Conservation (phyloP, 2,113 vertebrate genomes). For the Axis porcinus region DNA sequence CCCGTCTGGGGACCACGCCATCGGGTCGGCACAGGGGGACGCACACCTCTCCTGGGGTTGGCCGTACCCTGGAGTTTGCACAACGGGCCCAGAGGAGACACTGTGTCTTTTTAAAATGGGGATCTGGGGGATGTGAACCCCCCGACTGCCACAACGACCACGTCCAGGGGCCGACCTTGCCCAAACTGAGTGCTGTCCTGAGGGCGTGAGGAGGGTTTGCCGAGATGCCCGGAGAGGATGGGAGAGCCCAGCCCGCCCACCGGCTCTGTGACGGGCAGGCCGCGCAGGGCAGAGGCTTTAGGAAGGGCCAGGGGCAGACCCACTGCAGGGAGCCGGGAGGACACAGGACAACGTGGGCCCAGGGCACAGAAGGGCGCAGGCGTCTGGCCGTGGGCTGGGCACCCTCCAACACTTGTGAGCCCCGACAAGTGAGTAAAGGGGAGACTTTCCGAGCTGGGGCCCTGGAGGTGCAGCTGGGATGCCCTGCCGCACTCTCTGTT, state of each 20-base stretch:
- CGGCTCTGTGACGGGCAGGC: background rate
- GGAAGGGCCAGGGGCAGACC: background rate
- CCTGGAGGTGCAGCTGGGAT: background rate
- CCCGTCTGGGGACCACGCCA: rapidly evolving
- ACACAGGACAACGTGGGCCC: background rate
- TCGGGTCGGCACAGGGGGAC: background rate
- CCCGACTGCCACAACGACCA: background rate
- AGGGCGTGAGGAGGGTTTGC: background rate
- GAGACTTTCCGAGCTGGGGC: conserved; percentile 17
- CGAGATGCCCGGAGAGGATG: rapidly evolving
- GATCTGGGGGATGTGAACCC: too few relatives aligned
- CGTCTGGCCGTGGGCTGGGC: background rate
- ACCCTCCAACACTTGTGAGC: background rate
- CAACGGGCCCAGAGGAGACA: background rate
- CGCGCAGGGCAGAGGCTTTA: background rate
- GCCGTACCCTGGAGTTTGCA: background rate
- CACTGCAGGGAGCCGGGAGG: background rate
- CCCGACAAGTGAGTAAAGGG: background rate
- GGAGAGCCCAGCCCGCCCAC: background rate
- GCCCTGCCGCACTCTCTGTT: background rate
- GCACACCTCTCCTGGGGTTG: background rate
- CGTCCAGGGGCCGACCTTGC: background rate
- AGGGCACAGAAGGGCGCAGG: background rate
- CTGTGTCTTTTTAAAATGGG: background rate
- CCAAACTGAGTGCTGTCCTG: rapidly evolving